Base-by-base conservation (phyloP, 2,888 invertebrate species). In the Oeneis ivallda region DNA sequence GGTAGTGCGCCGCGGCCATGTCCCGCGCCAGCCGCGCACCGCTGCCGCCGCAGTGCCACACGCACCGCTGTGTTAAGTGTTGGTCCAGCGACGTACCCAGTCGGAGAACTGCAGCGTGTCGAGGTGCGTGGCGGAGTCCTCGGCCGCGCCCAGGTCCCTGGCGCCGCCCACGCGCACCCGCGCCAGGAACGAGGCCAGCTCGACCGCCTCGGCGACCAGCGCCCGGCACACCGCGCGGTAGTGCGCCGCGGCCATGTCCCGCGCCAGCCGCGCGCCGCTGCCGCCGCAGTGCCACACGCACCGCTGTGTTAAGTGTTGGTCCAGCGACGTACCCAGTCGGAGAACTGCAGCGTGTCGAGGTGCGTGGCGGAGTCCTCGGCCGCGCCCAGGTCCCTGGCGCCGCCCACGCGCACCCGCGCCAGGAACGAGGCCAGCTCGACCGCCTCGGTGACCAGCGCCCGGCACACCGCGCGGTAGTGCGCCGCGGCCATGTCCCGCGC, bases 221-320 rank as follows among this genome's bases (percentile, higher is more conserved):
- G 98, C 98, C 69, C 98, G 94, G 84, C 98, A 97, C 63, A 98
- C 98, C 67, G 98, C 98, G 80, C 95, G 95, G 92, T 98, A 98
- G 90, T 97, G 97, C 58, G 93, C 92, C 73, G 95, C 95, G 0
- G 95, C 95, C 65, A 94, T 93, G 70, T 94, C 92, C 71, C 93
- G 85, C 8, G 86, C 87, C 72, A 85, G 79, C 5, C 90, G 84
- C 5, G 90, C 88, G 67, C 87, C 77, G 65, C 89, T 78, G 58
- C 89, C 89, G 59, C 90, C 89, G 77, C 90, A 91, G 74, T 90
- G 90, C 91, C 90, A 90, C 8, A 88, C 83, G 74, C 91, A 91
- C 9, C 91, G 86, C 91, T 91, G 85, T n/a, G n/a, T n/a, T n/a
- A n/a, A n/a, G n/a, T n/a, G n/a, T n/a, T n/a, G n/a, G n/a, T n/a